Base-by-base conservation (phyloP, 2,888 invertebrate species). In the Pogonocherus hispidulus region DNA sequence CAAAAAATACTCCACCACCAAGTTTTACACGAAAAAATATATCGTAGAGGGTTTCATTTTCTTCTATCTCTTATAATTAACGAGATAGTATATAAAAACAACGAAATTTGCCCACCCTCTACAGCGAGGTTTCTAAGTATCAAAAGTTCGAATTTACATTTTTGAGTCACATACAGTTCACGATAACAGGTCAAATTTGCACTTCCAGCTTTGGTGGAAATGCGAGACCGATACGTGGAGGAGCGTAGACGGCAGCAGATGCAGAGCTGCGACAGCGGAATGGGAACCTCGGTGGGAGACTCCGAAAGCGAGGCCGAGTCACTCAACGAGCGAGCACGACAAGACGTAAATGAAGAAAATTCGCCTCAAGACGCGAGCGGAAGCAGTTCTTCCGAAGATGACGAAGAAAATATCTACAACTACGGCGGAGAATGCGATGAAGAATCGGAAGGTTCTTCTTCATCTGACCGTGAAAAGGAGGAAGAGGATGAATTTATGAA, bases 281-380 rank as follows among this genome's bases (percentile, higher is more conserved):
- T 84, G 67, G 84, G 84, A 2, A 81, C 83, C 1, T 85, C 84
- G 0, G 69, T 82, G 0, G 79, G 79, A 20, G 84, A 85, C 46
- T 83, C 83, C 0, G 84, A 83, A 72, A 81, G 78, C 67, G 84
- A 84, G 55, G 67, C 75, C 3, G 83, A 81, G 32, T 74, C 68
- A 49, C 46, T 76, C 22, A 32, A 69, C 5, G 69, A 67, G 32
- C 52, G 60, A 18, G 63, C 54, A 11, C 14, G n/a, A 23, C 55
- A 37, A 47, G 2, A 8, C 6, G 52, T 68, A 23, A 54, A 66
- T 59, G 57, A 69, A 32, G 63, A 71, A 9, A 63, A 69, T 9
- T 66, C 67, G 16, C 55, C 56, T 22, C 67, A 63, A 59, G 59
- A 55, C 5, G 70, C 59, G 23, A 66, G 63, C 19, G 54, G 35